Evolutionary conservation across 2,797 vertebrate genomes (phyloP), one percentile per base, ranked within the genome.

Genomic region (Mus caroli): DNA sequence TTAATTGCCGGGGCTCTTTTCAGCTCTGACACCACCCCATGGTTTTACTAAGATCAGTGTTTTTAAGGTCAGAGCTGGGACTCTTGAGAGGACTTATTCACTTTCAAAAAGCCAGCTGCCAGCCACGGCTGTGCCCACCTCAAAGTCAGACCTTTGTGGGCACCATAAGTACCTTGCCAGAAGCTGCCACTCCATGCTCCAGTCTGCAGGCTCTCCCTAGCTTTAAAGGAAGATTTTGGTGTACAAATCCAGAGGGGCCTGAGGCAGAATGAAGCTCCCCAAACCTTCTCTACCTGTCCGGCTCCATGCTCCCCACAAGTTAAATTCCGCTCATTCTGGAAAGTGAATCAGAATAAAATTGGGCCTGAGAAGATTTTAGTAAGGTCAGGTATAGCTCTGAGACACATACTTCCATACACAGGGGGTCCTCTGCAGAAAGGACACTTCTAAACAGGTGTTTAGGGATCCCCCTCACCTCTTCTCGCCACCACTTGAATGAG

Each of bases 201-300:
- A 15, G 37, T 46, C 43, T 0, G 1, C 0, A 6, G 1, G 37
- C 58, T 22, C 22, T 19, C 87, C 54, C 71, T 46, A 15, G 12
- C 43, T 56, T 22, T 62, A 46, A 46, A 89, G 10, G 56, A n/a
- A 77, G 46, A 62, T 43, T 52, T 14, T 20, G 50, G 13, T 11
- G 11, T 54, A 12, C 0, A 34, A 54, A 8, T 28, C 56, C 87
- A 14, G 15, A 50, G 0, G 50, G 62, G 46, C 52, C 79, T 26
- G 31, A 17, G 22, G 37, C 26, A n/a, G 78, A 24, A 37, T 76
- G 3, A 15, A 22, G 20, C 73, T 83, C 37, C 20, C 15, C 76
- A 0, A 10, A 19, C 12, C 12, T 0, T 17, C 56, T 31, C 10
- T 69, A 4, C 1, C 1, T 31, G 0, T 62, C 50, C 10, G 0